These are phyloP conservation scores for Drosophila kanekoi DNA, from an alignment of 2,888 invertebrate species.

Conservation along the genomic window DNA sequence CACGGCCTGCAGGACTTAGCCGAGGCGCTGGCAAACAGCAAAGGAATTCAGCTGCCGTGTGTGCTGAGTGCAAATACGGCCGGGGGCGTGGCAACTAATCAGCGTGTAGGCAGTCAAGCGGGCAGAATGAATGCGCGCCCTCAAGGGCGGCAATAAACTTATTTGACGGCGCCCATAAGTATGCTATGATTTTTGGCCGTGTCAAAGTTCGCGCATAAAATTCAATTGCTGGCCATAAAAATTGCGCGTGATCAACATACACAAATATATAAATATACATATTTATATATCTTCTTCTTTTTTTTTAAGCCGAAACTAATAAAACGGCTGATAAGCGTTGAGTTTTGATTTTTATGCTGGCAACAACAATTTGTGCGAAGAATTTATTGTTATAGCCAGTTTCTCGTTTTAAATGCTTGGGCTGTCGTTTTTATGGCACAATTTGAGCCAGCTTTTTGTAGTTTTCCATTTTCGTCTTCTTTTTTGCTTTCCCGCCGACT, in stretches of 20 bases:
- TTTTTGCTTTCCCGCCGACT: not conserved
- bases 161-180: constrained; percentile 57
- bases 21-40: constrained; percentile 32
- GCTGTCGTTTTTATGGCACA: constrained; percentile 64
- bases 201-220: constrained; percentile 57
- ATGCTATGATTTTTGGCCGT: constrained; percentile 53
- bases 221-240: constrained; percentile 75
- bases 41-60: constrained; percentile 13
- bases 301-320: constrained; percentile 75
- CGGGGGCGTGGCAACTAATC: constrained; percentile 62
- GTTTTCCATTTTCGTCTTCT: constrained; percentile 32
- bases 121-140: constrained; percentile 19
- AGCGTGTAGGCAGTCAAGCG: constrained; percentile 11
- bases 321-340: constrained; percentile 65
- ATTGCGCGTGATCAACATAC: constrained; percentile 64
- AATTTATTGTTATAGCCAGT: constrained; percentile 67
- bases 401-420: constrained; percentile 68
- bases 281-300: not conserved
- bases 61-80: constrained; percentile 58
- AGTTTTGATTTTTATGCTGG: constrained; percentile 74
- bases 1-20: constrained; percentile 35
- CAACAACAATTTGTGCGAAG: constrained; percentile 23
- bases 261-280: constrained; percentile 32
- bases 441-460: constrained; percentile 59
- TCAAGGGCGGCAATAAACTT: constrained; percentile 54